Evolutionary conservation across 2,888 invertebrate species (phyloP).

Genomic region (Scaptodrosophila latifasciaeformis): DNA sequence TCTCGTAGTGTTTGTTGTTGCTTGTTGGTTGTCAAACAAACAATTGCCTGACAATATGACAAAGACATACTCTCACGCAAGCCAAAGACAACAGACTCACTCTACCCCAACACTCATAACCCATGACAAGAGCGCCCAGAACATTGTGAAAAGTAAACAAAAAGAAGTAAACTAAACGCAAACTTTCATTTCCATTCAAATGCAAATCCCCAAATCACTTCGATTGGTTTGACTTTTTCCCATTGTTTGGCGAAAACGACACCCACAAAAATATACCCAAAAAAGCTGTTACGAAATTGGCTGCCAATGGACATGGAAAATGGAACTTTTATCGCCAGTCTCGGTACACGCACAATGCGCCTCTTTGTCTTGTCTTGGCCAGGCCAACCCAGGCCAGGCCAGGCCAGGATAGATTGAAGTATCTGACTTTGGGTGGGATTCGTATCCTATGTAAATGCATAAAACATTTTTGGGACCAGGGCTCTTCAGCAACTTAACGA

Average conservation of each 20-base stretch:
- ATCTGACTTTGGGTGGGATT: too few species aligned
- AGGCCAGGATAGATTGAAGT: too few species aligned
- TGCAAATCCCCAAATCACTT: constrained; percentile 65
- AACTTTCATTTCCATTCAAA: constrained; percentile 48
- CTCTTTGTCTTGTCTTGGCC: neutral
- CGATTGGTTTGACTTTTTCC: constrained; percentile 52
- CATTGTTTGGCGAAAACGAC: too few species aligned
- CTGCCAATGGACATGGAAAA: neutral
- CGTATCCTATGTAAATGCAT: constrained; percentile 43
- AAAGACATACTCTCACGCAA: constrained; percentile 9
- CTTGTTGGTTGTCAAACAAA: constrained; percentile 19
- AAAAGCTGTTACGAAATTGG: too few species aligned
- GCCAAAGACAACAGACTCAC: neutral
- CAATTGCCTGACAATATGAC: constrained; percentile 39
- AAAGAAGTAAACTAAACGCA: constrained; percentile 16
- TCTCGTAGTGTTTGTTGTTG: too few species aligned
- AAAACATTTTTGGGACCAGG: constrained; percentile 25
- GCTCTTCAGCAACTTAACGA: constrained; percentile 35
- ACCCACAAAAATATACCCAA: too few species aligned
- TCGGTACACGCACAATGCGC: constrained; percentile 3
- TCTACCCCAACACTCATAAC: neutral
- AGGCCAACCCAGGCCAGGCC: constrained; percentile 1
- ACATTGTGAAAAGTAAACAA: constrained; percentile 8
- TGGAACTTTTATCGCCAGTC: constrained; percentile 41
- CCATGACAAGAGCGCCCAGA: constrained; percentile 20